Conservation (phyloP, 2,113 vertebrate species). For the Forbesichthys agassizii region DNA sequence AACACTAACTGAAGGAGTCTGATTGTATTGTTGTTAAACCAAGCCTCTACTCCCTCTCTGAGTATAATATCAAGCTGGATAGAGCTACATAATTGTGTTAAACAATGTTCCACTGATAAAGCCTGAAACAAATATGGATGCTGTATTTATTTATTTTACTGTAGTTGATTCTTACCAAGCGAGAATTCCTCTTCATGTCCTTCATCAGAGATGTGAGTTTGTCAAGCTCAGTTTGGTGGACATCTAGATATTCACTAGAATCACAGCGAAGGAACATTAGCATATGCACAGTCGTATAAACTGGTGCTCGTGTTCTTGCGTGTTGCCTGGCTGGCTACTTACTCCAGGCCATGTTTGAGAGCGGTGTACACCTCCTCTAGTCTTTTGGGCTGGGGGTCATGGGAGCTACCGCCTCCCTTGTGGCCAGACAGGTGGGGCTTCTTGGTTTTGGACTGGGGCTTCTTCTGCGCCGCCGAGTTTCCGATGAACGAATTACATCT, state of each 20-base stretch:
- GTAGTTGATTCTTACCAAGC: constrained; percentile 83
- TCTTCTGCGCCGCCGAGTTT: constrained; percentile 88
- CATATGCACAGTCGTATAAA: not conserved
- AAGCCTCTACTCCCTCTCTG: not conserved
- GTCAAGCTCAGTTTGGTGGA: constrained; percentile 92
- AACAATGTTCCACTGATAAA: not conserved
- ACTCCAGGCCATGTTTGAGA: constrained; percentile 92
- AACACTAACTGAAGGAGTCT: not conserved
- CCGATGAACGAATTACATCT: constrained; percentile 99
- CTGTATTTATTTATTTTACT: not conserved
- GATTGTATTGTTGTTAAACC: not conserved
- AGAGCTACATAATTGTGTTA: not conserved
- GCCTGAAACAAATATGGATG: not conserved
- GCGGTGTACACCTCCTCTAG: constrained; percentile 92
- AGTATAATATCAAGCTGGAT: not conserved
- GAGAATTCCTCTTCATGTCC: constrained; percentile 97
- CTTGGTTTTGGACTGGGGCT: constrained; percentile 93
- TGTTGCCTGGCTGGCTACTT: constrained; percentile 65
- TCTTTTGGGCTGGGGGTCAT: constrained; percentile 91
- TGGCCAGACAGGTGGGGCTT: constrained; percentile 90
- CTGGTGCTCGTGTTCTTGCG: not conserved
- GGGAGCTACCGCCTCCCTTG: constrained; percentile 84
- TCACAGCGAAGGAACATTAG: constrained; percentile 4
- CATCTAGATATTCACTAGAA: constrained; percentile 90
- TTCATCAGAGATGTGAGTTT: constrained; percentile 91